Percentiles rank a stretch among this genome's conserved stretches.
Conservation (phyloP, 1,140 invertebrate species). For the Atta texana region DNA sequence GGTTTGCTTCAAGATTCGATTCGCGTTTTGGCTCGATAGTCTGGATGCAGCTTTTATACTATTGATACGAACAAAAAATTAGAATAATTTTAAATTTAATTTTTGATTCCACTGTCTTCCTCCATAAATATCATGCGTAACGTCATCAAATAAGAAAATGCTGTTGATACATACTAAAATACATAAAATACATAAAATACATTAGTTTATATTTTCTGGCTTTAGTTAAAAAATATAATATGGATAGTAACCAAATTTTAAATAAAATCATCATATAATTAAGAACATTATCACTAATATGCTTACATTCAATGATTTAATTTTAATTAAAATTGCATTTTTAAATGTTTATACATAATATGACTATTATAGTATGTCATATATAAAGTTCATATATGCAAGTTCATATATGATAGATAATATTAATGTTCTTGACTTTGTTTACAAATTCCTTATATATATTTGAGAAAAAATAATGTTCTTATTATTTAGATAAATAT, state of each 20-base stretch:
- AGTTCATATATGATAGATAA: no score
- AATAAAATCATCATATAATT: neutral
- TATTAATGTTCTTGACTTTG: no score
- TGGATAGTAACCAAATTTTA: neutral
- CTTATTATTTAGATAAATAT: no score
- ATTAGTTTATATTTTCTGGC: neutral
- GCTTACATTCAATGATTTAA: no score
- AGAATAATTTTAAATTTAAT: neutral
- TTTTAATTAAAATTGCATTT: no score
- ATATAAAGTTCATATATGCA: no score
- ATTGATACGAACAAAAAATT: neutral
- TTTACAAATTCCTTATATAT: no score
- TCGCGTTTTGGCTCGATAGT: no score
- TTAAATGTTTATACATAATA: no score
- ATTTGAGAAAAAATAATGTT: no score
- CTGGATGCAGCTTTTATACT: no score
- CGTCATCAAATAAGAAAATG: constrained; percentile 87
- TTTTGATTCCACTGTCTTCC: neutral
- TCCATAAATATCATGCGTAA: constrained; percentile 12
- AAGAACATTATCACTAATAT: neutral
- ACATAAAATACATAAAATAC: neutral
- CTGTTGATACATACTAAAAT: constrained; percentile 65
- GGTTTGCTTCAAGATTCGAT: no score
- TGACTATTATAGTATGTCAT: neutral
- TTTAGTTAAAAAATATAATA: neutral